Base-by-base conservation (phyloP, 2,797 vertebrate species). In the Phataginus tricuspis region DNA sequence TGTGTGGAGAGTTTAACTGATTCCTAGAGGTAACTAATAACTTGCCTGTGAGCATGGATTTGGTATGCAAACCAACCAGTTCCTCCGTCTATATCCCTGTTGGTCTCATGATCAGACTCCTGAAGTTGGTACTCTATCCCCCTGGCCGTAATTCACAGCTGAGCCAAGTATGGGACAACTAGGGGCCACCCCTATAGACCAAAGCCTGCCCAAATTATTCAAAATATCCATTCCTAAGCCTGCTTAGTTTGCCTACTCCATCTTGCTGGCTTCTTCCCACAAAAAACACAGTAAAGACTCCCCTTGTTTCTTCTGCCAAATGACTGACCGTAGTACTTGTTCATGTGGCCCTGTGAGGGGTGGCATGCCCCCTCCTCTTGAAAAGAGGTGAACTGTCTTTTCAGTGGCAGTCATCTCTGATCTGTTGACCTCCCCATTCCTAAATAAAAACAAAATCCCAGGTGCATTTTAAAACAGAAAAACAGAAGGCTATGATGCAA, bases 401-500 rank as follows among this genome's bases (percentile, higher is more conserved):
- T 9, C 53, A 49, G 29, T 37, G 61, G 23, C 31, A 49, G 18
- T 59, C 21, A 34, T 37, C 21, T 39, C 39, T 51, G 31, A 69
- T 49, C 21, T 61, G 55, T 37, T 82, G 31, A 2, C 53, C 15
- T 90, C 25, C 59, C 53, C 18, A 27, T 34, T 11, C 64, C 27
- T 27, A 27, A 42, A 12, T 34, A 34, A 88, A 64, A 64, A 13
- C 2, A 79, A 79, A 80, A 59, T 69, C 63, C 51, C 31, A 34
- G 37, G 27, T 68, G 53, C 49, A 42, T 34, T 34, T 57, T 57
- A 79, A 49, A 45, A 34, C 16, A 69, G 63, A 18, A 79, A 49
- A 45, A 34, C 16, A 69, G 63, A 18, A 53, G 99, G 99, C 39
- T 99, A 99, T 49, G 99, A 99, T 95, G 99, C 99, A 96, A 99